Base-by-base conservation (phyloP, 2,113 vertebrate genomes). In the Penelope pileata region DNA sequence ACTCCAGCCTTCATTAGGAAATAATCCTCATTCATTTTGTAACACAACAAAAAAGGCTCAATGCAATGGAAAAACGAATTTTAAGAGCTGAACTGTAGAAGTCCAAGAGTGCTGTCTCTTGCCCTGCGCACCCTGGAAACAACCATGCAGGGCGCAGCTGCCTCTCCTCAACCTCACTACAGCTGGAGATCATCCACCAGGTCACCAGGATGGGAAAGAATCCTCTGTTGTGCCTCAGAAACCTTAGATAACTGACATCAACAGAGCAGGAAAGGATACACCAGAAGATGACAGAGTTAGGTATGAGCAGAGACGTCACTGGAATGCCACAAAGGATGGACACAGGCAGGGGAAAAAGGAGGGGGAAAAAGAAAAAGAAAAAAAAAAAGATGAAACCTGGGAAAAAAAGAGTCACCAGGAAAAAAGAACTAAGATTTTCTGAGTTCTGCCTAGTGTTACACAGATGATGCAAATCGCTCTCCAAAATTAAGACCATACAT, bases 41-140 rank as follows among this genome's bases (percentile, higher is more conserved):
- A 90, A 38, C 43, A 72, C 3, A 42, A 1, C 4, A 7, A 19
- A 10, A 45, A 32, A 45, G 21, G 26, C 56, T 54, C 72, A 64
- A 7, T 1, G 29, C 16, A 77, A 10, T 0, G 6, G 6, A 19
- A 54, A 84, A 75, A 3, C 40, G 51, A 30, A 66, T 62, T 59
- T 30, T 54, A 84, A 67, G 19, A 75, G 50, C 32, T 74, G 29
- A 9, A 3, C 16, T 34, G 42, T 11, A 32, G 36, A 74, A 19
- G 3, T 3, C 23, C 53, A 62, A 67, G 42, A 3, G 36, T 26
- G 56, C 3, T 51, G 12, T 75, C 58, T 59, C 32, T 27, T 47
- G 48, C 18, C 32, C 47, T 22, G 59, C 2, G 1, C 1, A 3
- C 0, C 0, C n/a, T 11, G 34, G n/a, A 54, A 70, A 19, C 3